Evolutionary conservation across 2,113 vertebrate species (phyloP).

Genomic region (Conger conger): DNA sequence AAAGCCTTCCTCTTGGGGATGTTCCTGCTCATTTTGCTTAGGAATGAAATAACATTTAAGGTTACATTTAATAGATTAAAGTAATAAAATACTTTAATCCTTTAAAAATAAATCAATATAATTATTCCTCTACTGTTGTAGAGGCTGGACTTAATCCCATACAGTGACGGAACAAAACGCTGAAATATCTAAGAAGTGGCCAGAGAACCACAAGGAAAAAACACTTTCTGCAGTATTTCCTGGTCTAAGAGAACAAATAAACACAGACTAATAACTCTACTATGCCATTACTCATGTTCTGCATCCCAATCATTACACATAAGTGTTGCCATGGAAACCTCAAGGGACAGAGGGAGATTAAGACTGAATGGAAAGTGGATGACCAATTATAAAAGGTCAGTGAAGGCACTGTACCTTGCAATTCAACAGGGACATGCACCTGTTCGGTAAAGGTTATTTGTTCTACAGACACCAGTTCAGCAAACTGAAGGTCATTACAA

Average conservation of each 20-base stretch:
- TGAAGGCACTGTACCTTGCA: neutral
- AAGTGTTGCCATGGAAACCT: conserved; percentile 15
- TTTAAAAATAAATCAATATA: no score
- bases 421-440: neutral
- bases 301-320: neutral
- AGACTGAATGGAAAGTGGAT: neutral
- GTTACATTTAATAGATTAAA: neutral
- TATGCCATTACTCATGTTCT: conserved; percentile 2
- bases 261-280: neutral
- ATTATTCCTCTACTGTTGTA: neutral
- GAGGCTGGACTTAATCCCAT: neutral
- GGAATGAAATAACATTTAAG: neutral
- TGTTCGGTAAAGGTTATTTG: neutral
- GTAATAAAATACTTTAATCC: no score
- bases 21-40: neutral
- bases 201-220: neutral
- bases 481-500: neutral
- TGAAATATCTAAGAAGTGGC: neutral
- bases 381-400: conserved; percentile 6
- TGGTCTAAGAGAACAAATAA: neutral
- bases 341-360: neutral
- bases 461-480: neutral
- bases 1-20: neutral
- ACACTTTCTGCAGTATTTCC: neutral
- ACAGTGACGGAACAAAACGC: no score